These are phyloP conservation scores for Sebastes flavidus DNA, from an alignment of 2,797 vertebrate genomes.

Conservation along the genomic window DNA sequence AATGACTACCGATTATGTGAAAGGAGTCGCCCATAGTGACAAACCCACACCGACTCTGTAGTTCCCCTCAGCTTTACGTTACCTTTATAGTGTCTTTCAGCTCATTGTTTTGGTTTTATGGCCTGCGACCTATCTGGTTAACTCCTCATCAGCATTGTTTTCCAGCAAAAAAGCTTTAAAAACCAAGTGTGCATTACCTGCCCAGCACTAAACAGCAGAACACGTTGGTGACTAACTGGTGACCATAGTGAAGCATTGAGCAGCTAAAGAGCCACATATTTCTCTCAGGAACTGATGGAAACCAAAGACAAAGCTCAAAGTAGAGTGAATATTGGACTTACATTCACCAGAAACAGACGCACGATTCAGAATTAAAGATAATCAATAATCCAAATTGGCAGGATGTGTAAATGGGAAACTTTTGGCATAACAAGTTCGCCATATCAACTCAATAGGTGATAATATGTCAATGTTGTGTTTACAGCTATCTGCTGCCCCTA, in stretches of 20 bases:
- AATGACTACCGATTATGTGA: background rate
- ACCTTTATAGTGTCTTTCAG: background rate
- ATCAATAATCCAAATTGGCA: background rate
- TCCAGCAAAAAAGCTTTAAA: background rate
- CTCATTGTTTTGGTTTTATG: background rate
- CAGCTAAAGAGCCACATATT: background rate
- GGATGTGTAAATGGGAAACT: background rate
- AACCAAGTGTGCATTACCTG: background rate
- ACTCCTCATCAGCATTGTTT: background rate
- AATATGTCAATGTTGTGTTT: background rate
- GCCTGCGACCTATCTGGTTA: background rate
- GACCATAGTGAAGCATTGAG: background rate
- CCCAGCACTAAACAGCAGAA: background rate
- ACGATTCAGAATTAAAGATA: background rate
- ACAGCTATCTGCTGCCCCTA: background rate
- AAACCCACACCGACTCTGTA: background rate
- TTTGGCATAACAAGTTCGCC: background rate
- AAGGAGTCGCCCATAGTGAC: background rate
- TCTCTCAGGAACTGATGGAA: background rate
- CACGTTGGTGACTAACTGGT: background rate
- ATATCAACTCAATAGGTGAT: background rate
- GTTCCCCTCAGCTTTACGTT: background rate
- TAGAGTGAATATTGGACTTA: background rate
- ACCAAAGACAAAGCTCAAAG: slow-evolving; percentile 1
- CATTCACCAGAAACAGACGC: background rate